Conservation (phyloP, 2,797 vertebrate genomes). For the Mareca strepera region DNA sequence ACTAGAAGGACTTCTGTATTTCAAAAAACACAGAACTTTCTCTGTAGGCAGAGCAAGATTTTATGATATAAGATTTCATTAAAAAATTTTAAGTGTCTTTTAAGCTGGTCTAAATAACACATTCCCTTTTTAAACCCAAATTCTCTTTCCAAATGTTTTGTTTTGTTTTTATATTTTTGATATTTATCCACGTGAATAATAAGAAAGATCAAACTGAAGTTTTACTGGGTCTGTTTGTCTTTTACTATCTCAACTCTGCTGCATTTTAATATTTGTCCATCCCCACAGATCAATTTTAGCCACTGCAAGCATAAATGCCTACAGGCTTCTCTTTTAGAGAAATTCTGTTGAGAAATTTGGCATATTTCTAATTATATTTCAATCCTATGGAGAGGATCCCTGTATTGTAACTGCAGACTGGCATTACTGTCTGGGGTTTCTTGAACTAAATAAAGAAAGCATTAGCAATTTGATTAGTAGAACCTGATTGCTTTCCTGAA, state of each 20-base stretch:
- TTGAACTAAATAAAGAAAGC: slow-evolving; percentile 58
- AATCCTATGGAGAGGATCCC: neutral
- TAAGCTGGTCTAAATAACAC: neutral
- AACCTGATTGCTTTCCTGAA: slow-evolving; percentile 58
- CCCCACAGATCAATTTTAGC: neutral
- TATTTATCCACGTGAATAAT: neutral
- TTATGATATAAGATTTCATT: neutral
- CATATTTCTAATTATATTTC: slow-evolving; percentile 39
- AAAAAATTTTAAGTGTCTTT: neutral
- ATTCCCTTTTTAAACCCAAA: neutral
- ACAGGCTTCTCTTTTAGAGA: neutral
- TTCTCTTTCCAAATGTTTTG: neutral
- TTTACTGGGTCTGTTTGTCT: neutral
- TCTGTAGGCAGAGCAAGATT: neutral
- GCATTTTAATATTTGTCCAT: slow-evolving; percentile 13
- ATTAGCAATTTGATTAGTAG: slow-evolving; percentile 53
- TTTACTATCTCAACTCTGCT: neutral
- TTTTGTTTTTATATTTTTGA: neutral
- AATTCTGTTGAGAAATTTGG: neutral
- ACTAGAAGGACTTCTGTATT: neutral
- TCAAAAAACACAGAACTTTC: neutral
- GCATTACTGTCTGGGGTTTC: slow-evolving; percentile 35
- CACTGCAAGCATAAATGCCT: neutral
- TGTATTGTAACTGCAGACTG: neutral
- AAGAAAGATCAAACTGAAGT: neutral